Evolutionary conservation across 2,888 invertebrate genomes (phyloP), one percentile per base, ranked within the genome.

Genomic region (Alloscopus bannaensis): DNA sequence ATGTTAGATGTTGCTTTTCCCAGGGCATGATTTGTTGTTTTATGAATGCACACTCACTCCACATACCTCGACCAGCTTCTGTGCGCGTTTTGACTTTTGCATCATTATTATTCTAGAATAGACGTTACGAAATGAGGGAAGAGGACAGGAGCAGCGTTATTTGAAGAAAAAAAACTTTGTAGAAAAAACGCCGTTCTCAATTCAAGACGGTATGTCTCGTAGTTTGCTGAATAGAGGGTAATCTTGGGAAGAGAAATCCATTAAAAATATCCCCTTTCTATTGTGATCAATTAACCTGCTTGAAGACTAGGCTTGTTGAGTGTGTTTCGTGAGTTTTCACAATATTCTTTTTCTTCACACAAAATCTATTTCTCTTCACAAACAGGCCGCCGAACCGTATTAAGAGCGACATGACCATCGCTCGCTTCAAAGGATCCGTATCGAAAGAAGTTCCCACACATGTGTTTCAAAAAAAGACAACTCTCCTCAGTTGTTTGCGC

Each of bases 371-470:
- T 45, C 16, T 59, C n/a, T 52, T 3, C 29, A 59, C 47, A 70
- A 70, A 70, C 77, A 70, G 45, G 77, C 57, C 65, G 59, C 55
- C 47, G 36, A 70, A 78, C 69, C 60, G 71, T 71, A 75, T 62
- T 77, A 70, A 70, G 70, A 70, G 70, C 65, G 70, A 70, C 45
- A 70, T 65, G 64, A 70, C 62, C 70, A 70, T 52, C 60, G 47
- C 55, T 29, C 47, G 55, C 77, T 70, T 78, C 69, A 78, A 78
- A 78, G 70, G 77, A 64, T 57, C 70, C 77, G 77, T 78, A 52
- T 70, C 77, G 55, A 78, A 78, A 70, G 62, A 70, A 70, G 65
- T 78, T 78, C 77, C 77, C 77, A 78, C 77, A 78, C 69, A 76
- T n/a, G 50, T 60, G 65, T 64, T 65, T 60, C 57, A 66, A 60